phyloP scores from a whole-genome alignment of 2,113 vertebrate species.

The Nothobranchius kuhntae region DNA sequence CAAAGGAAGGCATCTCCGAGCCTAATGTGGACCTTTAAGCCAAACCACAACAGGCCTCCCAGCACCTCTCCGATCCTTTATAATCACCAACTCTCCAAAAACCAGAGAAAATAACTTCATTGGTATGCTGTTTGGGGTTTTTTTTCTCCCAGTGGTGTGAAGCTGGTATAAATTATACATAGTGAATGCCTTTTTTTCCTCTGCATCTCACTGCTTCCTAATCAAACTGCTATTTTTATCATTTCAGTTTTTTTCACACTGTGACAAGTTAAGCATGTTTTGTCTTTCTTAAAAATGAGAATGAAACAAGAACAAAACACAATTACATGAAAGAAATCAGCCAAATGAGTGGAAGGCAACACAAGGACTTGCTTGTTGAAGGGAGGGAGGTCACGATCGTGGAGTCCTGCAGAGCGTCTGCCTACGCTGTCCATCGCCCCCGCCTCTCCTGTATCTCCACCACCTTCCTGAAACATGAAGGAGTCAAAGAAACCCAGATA shows the following conservation, averaged over 20 bases:
- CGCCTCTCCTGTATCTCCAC: conserved; percentile 10
- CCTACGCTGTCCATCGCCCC: conserved; percentile 15
- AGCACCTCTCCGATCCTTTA: conserved; percentile 68
- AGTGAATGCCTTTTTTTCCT: conserved; percentile 44
- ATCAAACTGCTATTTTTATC: conserved; percentile 62
- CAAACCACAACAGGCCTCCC: conserved; percentile 68
- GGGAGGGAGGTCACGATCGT: conserved; percentile 59
- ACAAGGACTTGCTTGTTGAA: conserved; percentile 61
- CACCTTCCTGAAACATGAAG: conserved; percentile 49
- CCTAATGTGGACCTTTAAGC: conserved; percentile 40
- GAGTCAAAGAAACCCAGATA: conserved; percentile 49
- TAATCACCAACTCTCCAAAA: conserved; percentile 68
- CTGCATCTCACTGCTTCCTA: conserved; percentile 45
- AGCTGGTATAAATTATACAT: conserved; percentile 65
- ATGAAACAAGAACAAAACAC: conserved; percentile 50
- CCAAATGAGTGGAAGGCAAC: conserved; percentile 23
- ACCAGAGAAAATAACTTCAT: conserved; percentile 78
- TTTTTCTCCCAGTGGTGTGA: conserved; percentile 30
- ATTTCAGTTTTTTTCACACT: conserved; percentile 14
- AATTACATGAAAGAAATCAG: conserved; percentile 22
- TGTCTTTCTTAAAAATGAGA: conserved; percentile 39
- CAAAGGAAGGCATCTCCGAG: conserved; percentile 46
- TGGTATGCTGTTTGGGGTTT: conserved; percentile 67
- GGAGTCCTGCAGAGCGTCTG: conserved; percentile 40
- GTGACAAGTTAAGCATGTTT: conserved; percentile 30